Base-by-base conservation (phyloP, 2,888 invertebrate genomes). In the Lasioglossum figueresi region DNA sequence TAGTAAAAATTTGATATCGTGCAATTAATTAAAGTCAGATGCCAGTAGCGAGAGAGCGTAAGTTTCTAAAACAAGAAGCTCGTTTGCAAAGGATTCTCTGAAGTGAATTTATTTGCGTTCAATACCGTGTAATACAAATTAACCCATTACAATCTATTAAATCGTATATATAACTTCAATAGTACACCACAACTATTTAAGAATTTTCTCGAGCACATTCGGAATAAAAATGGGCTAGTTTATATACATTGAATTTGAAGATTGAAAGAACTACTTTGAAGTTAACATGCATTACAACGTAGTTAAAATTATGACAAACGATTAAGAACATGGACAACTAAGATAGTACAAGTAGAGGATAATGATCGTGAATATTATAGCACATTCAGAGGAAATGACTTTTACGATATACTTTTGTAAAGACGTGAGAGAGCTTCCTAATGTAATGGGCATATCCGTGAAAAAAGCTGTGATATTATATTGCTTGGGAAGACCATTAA, bases 401-500 rank as follows among this genome's bases (percentile, higher is more conserved):
- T 66, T 31, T 31, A 68, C 68, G 78, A 77, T 59, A 19, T 68
- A 68, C 19, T 56, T 31, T n/a, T 63, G 75, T 70, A 66, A 43
- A 68, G 31, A 77, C 43, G n/a, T 27, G 71, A 52, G 73, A 73
- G 8, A 45, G 37, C 72, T 34, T 59, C 48, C 76, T 59, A 75
- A 85, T 82, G 45, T 72, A 78, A 80, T 79, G 81, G 79, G 74
- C 40, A 70, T 83, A 81, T 59, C 80, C 40, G 70, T 79, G 79
- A 80, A 83, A 63, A 12, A 90, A 90, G 89, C 88, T 77, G 84
- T 89, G 80, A 45, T 82, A 83, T 81, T 78, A 66, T 43, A 82
- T 76, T 81, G 85, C 88, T 82, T 63, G 89, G 89, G 89, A 89
- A 89, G 89, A 89, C 89, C 89, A 87, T 84, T 83, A 81, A 89